These are phyloP conservation scores for Lophius americanus DNA, from an alignment of 2,797 vertebrate genomes.

Conservation along the genomic window DNA sequence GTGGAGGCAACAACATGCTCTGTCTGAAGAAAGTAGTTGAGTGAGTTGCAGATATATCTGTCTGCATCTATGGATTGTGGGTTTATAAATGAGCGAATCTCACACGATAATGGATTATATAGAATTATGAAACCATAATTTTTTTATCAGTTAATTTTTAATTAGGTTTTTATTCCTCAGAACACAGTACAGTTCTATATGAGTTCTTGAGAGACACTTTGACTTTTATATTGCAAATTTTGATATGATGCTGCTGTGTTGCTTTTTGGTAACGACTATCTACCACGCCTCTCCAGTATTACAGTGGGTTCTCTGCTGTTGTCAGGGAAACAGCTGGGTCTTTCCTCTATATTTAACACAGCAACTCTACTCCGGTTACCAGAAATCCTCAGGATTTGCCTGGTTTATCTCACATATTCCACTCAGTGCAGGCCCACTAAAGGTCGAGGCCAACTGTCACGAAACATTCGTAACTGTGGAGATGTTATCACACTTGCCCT, in stretches of 20 bases:
- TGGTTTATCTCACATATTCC: conserved; percentile 29
- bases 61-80: no score
- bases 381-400: conserved; percentile 39
- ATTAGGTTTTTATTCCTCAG: no score
- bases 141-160: no score
- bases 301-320: conserved; percentile 51
- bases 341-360: conserved; percentile 72
- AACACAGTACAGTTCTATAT: conserved; percentile 22
- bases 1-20: no score
- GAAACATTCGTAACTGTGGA: conserved; percentile 6
- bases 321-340: conserved; percentile 61
- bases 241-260: conserved; percentile 27
- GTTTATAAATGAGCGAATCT: no score
- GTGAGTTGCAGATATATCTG: no score
- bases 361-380: conserved; percentile 62
- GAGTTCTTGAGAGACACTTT: conserved; percentile 17
- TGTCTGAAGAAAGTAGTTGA: no score
- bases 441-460: conserved; percentile 17
- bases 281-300: conserved; percentile 9
- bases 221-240: conserved; percentile 42
- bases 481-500: no score
- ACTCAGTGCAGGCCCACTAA: conserved; percentile 8
- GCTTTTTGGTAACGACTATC: conserved; percentile 15
- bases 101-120: no score
- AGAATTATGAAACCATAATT: no score